phyloP scores from a whole-genome alignment of 1,140 invertebrate species.

The Atta texana region DNA sequence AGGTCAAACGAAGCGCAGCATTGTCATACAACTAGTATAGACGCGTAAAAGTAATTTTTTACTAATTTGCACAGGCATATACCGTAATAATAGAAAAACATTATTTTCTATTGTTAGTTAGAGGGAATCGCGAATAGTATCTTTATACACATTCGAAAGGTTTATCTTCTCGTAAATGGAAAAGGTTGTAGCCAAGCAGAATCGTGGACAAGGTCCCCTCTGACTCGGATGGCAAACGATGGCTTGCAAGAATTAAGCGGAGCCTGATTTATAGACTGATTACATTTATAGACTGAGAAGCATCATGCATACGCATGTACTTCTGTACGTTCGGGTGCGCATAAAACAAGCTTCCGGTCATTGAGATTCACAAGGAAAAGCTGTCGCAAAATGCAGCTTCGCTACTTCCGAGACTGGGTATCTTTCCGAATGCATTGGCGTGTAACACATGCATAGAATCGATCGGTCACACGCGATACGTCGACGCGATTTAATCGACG shows the following conservation, averaged over 20 bases:
- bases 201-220: conserved; percentile 76
- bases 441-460: not conserved
- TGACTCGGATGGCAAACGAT: conserved; percentile 84
- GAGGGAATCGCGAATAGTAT: not conserved
- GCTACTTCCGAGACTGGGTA: conserved; percentile 5
- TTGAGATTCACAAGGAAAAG: conserved; percentile 72
- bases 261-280: conserved; percentile 83
- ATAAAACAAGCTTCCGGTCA: conserved; percentile 75
- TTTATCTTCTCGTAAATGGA: conserved; percentile 61
- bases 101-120: not conserved
- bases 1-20: not conserved
- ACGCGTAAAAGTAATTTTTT: not conserved
- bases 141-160: conserved; percentile 26
- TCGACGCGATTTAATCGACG: conserved; percentile 57
- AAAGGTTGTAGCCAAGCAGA: conserved; percentile 68
- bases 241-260: conserved; percentile 79
- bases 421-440: conserved; percentile 1
- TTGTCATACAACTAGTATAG: not conserved
- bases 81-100: conserved; percentile 1
- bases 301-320: conserved; percentile 33
- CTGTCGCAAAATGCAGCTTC: conserved; percentile 42
- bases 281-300: too few species aligned
- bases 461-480: conserved; percentile 63
- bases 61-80: conserved; percentile 14
- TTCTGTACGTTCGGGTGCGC: conserved; percentile 4